Evolutionary conservation across 2,113 vertebrate genomes (phyloP).

Genomic region (Oriolus oriolus): DNA sequence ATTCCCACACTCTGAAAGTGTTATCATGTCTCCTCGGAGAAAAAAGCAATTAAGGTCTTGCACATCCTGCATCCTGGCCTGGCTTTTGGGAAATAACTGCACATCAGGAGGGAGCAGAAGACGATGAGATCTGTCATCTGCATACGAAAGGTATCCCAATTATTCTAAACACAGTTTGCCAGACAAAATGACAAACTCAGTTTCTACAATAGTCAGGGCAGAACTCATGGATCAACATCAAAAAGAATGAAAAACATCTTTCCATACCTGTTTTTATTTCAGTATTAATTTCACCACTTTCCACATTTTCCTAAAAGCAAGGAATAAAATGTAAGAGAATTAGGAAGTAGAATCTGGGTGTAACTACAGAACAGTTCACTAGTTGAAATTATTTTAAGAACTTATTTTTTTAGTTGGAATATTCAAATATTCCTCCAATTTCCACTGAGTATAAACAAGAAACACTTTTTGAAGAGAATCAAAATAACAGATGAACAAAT

Average conservation of each 20-base stretch:
- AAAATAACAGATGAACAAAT: background rate
- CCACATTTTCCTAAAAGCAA: constrained; percentile 2
- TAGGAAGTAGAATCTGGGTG: background rate
- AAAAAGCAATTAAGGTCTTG: background rate
- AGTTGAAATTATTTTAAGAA: background rate
- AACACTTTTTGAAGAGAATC: background rate
- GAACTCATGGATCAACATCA: background rate
- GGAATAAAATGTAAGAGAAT: background rate
- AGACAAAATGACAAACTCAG: background rate
- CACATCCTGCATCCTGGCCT: background rate
- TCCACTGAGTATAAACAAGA: background rate
- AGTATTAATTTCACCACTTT: background rate
- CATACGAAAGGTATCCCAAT: background rate
- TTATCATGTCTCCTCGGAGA: background rate
- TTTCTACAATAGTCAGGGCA: background rate
- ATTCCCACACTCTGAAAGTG: background rate
- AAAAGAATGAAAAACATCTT: background rate
- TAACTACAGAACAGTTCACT: background rate
- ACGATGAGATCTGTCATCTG: background rate
- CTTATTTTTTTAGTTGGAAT: background rate
- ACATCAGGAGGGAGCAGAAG: background rate
- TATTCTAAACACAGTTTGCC: background rate
- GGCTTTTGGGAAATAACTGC: background rate
- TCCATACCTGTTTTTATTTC: constrained; percentile 13
- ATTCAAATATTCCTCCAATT: background rate